Conservation (phyloP, 2,113 vertebrate species). For the Ramphastos sulfuratus region DNA sequence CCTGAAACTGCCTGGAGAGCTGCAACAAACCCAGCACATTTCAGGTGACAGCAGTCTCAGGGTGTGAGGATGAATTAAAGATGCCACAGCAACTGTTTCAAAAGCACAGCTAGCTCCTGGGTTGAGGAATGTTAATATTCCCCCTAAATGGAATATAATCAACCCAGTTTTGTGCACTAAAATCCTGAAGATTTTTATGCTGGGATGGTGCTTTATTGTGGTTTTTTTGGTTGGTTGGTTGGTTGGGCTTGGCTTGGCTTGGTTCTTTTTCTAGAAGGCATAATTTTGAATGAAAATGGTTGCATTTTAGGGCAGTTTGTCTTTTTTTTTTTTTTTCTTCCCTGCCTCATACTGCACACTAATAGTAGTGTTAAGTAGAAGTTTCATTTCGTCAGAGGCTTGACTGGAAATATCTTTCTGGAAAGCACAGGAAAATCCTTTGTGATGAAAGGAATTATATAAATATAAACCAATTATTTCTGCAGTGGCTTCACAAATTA, state of each 20-base stretch:
- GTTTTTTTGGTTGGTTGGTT: too few relatives aligned
- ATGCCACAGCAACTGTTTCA: background rate
- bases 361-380: background rate
- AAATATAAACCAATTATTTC: conserved; percentile 13
- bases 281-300: conserved; percentile 12
- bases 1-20: background rate
- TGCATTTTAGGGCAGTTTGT: background rate
- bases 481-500: background rate
- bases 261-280: background rate
- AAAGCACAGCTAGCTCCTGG: background rate
- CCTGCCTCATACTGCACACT: background rate
- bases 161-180: background rate
- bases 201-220: too few relatives aligned
- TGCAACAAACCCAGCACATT: background rate
- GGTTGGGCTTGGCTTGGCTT: fast-evolving
- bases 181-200: background rate
- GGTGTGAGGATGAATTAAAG: background rate
- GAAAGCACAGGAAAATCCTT: background rate
- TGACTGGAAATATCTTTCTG: background rate
- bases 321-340: background rate
- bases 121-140: background rate
- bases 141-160: background rate
- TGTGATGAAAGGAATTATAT: background rate
- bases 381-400: background rate
- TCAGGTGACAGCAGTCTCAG: background rate